Evolutionary conservation across 2,797 vertebrate genomes (phyloP).

Genomic region (Poecile montanus): DNA sequence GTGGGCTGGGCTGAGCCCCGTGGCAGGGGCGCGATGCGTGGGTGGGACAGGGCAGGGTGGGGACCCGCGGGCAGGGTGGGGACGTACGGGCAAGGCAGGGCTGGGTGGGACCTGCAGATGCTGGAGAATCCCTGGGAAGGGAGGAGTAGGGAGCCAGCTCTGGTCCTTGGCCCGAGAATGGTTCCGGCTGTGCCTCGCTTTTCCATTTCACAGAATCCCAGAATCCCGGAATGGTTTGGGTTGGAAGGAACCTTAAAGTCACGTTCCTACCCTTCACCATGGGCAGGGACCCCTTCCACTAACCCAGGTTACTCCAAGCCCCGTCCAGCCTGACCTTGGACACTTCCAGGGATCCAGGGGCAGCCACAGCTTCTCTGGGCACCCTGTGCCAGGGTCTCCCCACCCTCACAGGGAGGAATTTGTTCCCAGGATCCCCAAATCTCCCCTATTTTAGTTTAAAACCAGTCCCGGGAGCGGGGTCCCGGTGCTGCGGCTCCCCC

Average conservation of each 20-base stretch:
- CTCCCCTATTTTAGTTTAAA: background rate
- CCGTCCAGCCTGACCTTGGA: background rate
- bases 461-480: background rate
- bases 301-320: background rate
- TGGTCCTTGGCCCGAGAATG: background rate
- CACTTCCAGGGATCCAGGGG: background rate
- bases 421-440: background rate
- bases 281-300: background rate
- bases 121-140: background rate
- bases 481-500: constrained; percentile 42
- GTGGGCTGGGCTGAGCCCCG: background rate
- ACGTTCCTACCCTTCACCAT: background rate
- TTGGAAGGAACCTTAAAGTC: background rate
- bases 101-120: constrained; percentile 4
- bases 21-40: background rate
- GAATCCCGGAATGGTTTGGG: background rate
- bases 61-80: constrained; percentile 1
- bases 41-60: constrained; percentile 19
- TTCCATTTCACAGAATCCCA: background rate
- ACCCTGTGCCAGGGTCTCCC: background rate
- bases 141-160: background rate
- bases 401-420: background rate
- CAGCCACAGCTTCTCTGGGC: background rate
- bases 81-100: background rate
- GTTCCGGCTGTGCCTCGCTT: background rate